Base-by-base conservation (phyloP, 2,888 invertebrate genomes). In the Microctonus brassicae region DNA sequence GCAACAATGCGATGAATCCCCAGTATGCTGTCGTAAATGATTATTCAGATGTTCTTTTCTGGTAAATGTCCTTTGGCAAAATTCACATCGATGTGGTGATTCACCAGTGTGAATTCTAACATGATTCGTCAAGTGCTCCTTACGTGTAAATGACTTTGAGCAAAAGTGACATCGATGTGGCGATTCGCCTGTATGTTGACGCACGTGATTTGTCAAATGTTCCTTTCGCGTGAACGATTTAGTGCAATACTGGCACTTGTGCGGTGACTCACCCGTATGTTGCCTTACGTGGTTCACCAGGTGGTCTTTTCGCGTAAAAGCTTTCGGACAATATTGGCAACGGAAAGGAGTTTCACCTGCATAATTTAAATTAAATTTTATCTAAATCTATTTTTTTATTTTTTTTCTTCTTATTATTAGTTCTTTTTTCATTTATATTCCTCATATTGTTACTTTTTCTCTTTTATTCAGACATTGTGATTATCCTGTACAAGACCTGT, bases 161-260 rank as follows among this genome's bases (percentile, higher is more conserved):
- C 95, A 95, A 88, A 93, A 95, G 81, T 94, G 93, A 86, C 95
- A 95, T 76, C 94, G 92, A 84, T 95, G 95, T 73, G 95, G 95
- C 79, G 95, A 95, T 88, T 95, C 95, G 81, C 95, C 95, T 57
- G 95, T 95, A 88, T 95, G 95, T 86, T 95, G 95, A 67, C 95
- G 91, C 86, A 95, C 94, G 88, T 95, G 95, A 88, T 95, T 94
- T 80, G 93, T 94, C 77, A 95, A 90, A 87, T 95, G 95, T 88
- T 94, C 94, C 88, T 94, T 94, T 81, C 94, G 90, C 33, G 94
- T 94, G 88, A 94, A 94, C 69, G 93, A 93, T 87, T 94, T 94
- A 70, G 93, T 92, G 88, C 94, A 94, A 88, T 91, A 94, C 76
- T 92, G 92, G 87, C 93, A 94, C 87, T 93, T 93, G 89, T 93